Evolutionary conservation across 2,888 invertebrate species (phyloP).

Genomic region (Nyleta sp.): DNA sequence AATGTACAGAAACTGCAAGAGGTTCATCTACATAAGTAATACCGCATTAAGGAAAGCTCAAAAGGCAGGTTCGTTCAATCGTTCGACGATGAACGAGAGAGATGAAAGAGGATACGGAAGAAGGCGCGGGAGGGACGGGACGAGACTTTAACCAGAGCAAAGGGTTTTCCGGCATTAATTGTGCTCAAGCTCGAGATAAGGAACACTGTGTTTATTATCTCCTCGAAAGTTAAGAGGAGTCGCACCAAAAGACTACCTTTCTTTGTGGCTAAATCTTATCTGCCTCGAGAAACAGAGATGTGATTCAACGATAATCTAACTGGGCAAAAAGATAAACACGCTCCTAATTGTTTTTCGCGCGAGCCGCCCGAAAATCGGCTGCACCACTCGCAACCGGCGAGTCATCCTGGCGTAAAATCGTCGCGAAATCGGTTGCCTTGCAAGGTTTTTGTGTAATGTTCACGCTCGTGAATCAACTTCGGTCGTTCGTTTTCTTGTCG

Average conservation of each 20-base stretch:
- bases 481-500: no score
- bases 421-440: no score
- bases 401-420: no score
- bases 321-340: constrained; percentile 72
- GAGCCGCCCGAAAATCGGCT: constrained; percentile 11
- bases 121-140: constrained; percentile 22
- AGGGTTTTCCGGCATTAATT: constrained; percentile 78
- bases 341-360: constrained; percentile 39
- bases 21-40: constrained; percentile 82
- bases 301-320: constrained; percentile 68
- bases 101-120: constrained; percentile 68
- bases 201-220: constrained; percentile 79
- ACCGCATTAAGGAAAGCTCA: constrained; percentile 80
- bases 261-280: constrained; percentile 68
- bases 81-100: constrained; percentile 68
- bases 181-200: constrained; percentile 76
- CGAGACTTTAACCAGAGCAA: constrained; percentile 67
- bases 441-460: no score
- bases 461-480: no score
- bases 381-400: no score
- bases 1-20: constrained; percentile 80
- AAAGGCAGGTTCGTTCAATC: constrained; percentile 74
- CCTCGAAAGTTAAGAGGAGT: constrained; percentile 70
- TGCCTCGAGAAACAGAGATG: constrained; percentile 70
- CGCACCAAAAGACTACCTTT: constrained; percentile 67